phyloP scores from a whole-genome alignment of 2,888 invertebrate genomes.

The Achlya flavicornis region DNA sequence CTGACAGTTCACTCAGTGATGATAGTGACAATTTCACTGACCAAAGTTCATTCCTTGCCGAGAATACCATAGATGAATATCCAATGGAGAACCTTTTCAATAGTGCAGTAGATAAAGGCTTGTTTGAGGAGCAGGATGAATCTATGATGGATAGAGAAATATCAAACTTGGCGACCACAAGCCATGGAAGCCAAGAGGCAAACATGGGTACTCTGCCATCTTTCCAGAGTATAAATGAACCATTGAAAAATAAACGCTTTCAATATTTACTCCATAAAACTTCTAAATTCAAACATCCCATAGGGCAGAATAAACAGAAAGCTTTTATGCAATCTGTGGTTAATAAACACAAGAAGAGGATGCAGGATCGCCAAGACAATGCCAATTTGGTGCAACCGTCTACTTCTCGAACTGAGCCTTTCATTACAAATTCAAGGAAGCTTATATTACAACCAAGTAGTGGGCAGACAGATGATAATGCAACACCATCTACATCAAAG shows the following conservation, averaged over 20 bases:
- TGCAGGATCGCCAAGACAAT: slow-evolving; percentile 67
- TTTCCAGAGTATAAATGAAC: slow-evolving; percentile 77
- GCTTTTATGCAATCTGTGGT: slow-evolving; percentile 81
- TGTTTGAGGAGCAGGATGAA: slow-evolving; percentile 77
- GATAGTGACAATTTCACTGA: slow-evolving; percentile 77
- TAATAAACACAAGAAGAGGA: slow-evolving; percentile 79
- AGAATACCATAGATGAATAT: slow-evolving; percentile 79
- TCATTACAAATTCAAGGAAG: slow-evolving; percentile 68
- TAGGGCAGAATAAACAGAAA: slow-evolving; percentile 78
- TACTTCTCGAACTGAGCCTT: slow-evolving; percentile 72
- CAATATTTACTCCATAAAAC: slow-evolving; percentile 80
- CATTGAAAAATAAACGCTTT: slow-evolving; percentile 77
- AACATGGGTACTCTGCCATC: slow-evolving; percentile 69
- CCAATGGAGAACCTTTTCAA: slow-evolving; percentile 81
- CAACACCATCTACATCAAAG: slow-evolving; percentile 71
- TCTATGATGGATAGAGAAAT: slow-evolving; percentile 80
- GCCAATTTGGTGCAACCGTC: slow-evolving; percentile 64
- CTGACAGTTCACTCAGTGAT: slow-evolving; percentile 75
- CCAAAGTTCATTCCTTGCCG: slow-evolving; percentile 77
- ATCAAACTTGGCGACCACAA: slow-evolving; percentile 78
- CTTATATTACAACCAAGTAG: slow-evolving; percentile 63
- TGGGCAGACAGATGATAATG: slow-evolving; percentile 60
- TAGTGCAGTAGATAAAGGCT: slow-evolving; percentile 77
- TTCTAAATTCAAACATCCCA: slow-evolving; percentile 79
- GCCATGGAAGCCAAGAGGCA: slow-evolving; percentile 71